Evolutionary conservation across 2,113 vertebrate genomes (phyloP).

Genomic region (Chrysochloris asiatica): DNA sequence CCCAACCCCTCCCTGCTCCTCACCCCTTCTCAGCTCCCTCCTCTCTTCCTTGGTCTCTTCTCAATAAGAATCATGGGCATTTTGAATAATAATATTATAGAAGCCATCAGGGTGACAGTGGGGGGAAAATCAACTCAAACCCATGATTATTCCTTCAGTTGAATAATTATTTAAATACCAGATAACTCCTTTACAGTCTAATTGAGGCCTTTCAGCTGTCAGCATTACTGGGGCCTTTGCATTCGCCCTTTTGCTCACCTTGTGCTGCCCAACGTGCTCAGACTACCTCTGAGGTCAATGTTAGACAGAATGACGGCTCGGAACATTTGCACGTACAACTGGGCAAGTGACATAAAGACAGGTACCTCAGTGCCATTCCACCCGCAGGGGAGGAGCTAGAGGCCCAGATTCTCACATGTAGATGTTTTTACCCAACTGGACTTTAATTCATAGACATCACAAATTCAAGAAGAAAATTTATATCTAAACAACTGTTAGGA

Average conservation of each 20-base stretch:
- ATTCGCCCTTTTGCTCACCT: conserved; percentile 80
- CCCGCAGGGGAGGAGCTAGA: not conserved
- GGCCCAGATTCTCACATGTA: not conserved
- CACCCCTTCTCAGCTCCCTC: not conserved
- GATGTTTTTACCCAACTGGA: not conserved
- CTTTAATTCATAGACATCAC: not conserved
- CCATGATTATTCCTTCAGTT: conserved; percentile 90
- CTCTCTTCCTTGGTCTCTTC: conserved; percentile 68
- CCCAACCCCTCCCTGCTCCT: not conserved
- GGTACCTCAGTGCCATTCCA: not conserved
- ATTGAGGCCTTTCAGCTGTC: conserved; percentile 88
- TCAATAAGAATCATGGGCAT: conserved; percentile 86
- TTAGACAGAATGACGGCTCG: conserved; percentile 14
- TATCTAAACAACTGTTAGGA: not conserved
- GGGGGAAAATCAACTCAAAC: conserved; percentile 86
- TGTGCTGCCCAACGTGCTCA: conserved; percentile 78
- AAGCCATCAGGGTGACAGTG: conserved; percentile 87
- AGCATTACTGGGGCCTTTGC: conserved; percentile 76
- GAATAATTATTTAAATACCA: conserved; percentile 91
- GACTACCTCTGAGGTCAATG: conserved; percentile 74
- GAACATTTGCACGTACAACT: not conserved
- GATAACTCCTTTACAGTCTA: conserved; percentile 89
- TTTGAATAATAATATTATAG: conserved; percentile 92
- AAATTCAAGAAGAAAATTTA: not conserved
- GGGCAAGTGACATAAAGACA: not conserved